Percentiles rank a stretch among this genome's conserved stretches.
These are phyloP conservation scores for Tetropium fuscum DNA, from an alignment of 2,888 invertebrate species.

Conservation along the genomic window DNA sequence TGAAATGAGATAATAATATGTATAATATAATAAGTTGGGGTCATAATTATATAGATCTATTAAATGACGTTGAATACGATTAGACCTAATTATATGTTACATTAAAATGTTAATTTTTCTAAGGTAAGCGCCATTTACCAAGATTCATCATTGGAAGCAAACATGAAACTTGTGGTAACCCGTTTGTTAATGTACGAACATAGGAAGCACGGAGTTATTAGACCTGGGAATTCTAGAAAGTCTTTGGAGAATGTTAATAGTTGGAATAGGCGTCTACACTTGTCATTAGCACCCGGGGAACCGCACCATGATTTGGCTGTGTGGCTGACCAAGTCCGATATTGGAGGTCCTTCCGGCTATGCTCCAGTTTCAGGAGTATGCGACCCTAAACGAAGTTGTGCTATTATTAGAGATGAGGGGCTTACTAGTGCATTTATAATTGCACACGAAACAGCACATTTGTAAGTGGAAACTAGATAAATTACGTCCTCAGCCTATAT, in stretches of 20 bases:
- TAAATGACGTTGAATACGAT: no score
- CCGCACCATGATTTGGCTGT: constrained; percentile 76
- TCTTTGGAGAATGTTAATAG: constrained; percentile 80
- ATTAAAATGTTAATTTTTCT: constrained; percentile 7
- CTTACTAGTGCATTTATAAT: constrained; percentile 85
- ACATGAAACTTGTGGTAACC: constrained; percentile 78
- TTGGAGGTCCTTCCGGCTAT: constrained; percentile 85
- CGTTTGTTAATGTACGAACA: constrained; percentile 76
- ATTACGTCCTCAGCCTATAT: background rate
- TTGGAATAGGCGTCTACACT: constrained; percentile 74
- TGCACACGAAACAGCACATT: constrained; percentile 83
- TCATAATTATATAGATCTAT: no score
- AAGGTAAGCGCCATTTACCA: constrained; percentile 85
- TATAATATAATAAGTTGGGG: no score
- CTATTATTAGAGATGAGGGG: constrained; percentile 82
- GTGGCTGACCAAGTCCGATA: constrained; percentile 78
- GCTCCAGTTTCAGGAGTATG: constrained; percentile 83
- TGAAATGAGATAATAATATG: no score
- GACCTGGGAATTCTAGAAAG: constrained; percentile 74
- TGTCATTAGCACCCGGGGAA: constrained; percentile 59
- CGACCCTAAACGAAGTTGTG: constrained; percentile 77
- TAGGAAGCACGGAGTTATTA: constrained; percentile 70
- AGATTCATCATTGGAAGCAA: constrained; percentile 78
- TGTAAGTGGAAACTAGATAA: constrained; percentile 69
- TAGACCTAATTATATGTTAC: no score